Base-by-base conservation (phyloP, 2,797 vertebrate genomes). In the Miichthys miiuy region DNA sequence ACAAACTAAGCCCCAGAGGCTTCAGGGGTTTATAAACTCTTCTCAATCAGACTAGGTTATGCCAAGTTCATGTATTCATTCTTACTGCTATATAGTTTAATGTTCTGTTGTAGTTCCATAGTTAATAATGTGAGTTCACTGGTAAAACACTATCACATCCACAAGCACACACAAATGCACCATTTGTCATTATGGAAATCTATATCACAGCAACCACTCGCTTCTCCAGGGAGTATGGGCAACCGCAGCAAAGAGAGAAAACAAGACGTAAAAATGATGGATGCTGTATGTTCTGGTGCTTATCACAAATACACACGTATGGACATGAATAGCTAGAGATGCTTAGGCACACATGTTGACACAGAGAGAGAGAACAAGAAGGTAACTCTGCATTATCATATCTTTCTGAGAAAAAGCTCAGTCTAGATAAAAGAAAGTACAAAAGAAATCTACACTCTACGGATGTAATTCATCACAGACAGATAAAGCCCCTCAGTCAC, bases 151-250 rank as follows among this genome's bases (percentile, higher is more conserved):
- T 18, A 78, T 23, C 25, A 57, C 3, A 61, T 14, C 65, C n/a
- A 51, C 48, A 58, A 64, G 7, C 23, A 54, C 57, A 62, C n/a
- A 73, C 9, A 77, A 56, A 70, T 10, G 34, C 47, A 58, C 17
- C 50, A 11, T 41, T 23, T 46, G 47, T 23, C 30, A 57, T 18
- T 8, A 58, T 55, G 23, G 7, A 23, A 8, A 65, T 70, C 51
- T 34, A 64, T n/a, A 48, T 63, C 58, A 61, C 42, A 56, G 60
- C 20, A 79, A 55, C 44, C 51, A 38, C 11, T 63, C 47, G 63
- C 63, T 42, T 64, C 54, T 61, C 34, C 12, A 60, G 12, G 61
- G 20, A 62, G 62, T 16, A 57, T 67, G 10, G 25, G 14, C n/a
- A 64, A 60, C 27, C 44, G 3, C 27, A 46, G 44, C 38, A 47